Base-by-base conservation (phyloP, 2,797 vertebrate genomes). In the Neostethus bicornis region DNA sequence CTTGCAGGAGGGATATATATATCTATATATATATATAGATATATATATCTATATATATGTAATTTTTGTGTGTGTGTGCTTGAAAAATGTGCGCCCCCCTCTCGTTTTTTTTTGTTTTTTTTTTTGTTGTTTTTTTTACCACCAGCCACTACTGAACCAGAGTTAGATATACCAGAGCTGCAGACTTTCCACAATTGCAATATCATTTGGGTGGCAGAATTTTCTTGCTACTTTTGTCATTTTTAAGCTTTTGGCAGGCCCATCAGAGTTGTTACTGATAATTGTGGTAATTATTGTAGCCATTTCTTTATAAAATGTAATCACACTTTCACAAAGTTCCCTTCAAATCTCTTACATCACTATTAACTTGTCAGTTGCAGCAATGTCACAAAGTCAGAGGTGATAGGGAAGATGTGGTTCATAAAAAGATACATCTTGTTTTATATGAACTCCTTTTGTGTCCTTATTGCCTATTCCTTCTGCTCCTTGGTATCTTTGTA, bases 261-360 rank as follows among this genome's bases (percentile, higher is more conserved):
- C 20, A 17, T 20, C 6, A 4, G 4, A 39, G 8, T 19, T 39
- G 16, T 38, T 16, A 39, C 20, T 11, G 17, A 17, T 9, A 20
- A 39, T 37, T 39, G 39, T 20, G 17, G 37, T 39, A 20, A 39
- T 39, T 39, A 17, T 7, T 39, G 17, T 39, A 39, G 37, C 37
- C 37, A 38, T 16, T 2, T 19, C 17, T 20, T 11, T 39, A 8
- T 39, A 4, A 19, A 39, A 39, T 9, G 39, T 39, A 19, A 20
- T 20, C 5, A 3, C 20, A 19, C 37, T 39, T 37, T 20, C 37
- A 39, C 9, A 17, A 38, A 38, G 37, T 37, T 39, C 10, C 17
- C 17, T 19, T 19, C 37, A 39, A 39, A 39, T 39, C 37, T 39
- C n/a, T 20, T 4, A 9, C 16, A 39, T 17, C 20, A 17, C 9